Conservation (phyloP, 2,888 invertebrate genomes). For the Lithophane socia region DNA sequence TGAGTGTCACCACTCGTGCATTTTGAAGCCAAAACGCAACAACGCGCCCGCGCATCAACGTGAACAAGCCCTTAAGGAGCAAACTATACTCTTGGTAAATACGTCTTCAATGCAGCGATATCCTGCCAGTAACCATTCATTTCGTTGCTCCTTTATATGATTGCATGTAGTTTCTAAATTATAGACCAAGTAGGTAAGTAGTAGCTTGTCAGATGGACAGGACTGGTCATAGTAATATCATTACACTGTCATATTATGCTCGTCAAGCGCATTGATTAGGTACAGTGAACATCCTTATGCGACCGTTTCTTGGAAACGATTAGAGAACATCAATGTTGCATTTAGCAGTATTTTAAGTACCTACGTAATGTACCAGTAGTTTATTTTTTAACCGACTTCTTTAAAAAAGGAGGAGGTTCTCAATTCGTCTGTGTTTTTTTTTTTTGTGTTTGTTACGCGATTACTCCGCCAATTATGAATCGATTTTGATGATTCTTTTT, state of each 20-base stretch:
- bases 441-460: no score
- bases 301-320: neutral
- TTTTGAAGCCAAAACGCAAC: neutral
- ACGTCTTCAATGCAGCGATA: constrained; percentile 35
- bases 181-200: constrained; percentile 20
- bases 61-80: neutral
- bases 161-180: constrained; percentile 42
- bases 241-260: constrained; percentile 10
- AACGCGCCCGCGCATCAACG: neutral
- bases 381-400: no score
- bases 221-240: neutral
- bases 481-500: no score
- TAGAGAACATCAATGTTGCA: neutral
- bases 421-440: no score
- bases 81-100: constrained; percentile 19
- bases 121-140: constrained; percentile 53
- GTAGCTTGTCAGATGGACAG: neutral
- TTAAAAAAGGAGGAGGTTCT: no score
- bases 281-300: neutral
- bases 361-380: no score
- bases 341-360: neutral
- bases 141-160: constrained; percentile 44
- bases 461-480: no score
- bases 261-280: neutral
- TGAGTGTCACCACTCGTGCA: neutral